Conservation (phyloP, 1,140 invertebrate species). For the Drosophila sproati region DNA sequence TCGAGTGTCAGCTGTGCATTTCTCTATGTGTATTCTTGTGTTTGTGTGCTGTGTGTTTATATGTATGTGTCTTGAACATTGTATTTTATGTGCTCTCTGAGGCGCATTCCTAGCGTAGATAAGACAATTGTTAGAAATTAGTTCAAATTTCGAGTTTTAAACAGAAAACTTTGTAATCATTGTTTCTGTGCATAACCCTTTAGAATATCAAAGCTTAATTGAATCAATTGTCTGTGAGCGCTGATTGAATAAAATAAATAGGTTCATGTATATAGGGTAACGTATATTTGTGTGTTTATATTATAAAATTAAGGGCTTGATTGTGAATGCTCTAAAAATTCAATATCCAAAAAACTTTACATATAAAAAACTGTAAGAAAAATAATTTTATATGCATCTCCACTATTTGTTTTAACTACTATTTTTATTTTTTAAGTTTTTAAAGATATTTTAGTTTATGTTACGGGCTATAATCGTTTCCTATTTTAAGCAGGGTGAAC, state of each 20-base stretch:
- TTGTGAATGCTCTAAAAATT: too few species aligned
- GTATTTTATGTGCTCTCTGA: conserved; percentile 41
- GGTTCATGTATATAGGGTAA: background rate
- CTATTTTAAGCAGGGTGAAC: too few species aligned
- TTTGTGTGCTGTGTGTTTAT: background rate
- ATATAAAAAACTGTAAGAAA: too few species aligned
- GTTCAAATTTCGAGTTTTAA: conserved; percentile 9
- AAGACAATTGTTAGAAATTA: conserved; percentile 30
- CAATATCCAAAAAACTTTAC: too few species aligned
- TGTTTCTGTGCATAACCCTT: conserved; percentile 3
- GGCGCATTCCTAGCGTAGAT: conserved; percentile 36
- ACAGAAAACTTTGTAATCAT: conserved; percentile 9
- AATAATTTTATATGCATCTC: too few species aligned
- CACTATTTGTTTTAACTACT: too few species aligned
- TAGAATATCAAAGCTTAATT: background rate
- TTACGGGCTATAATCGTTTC: too few species aligned
- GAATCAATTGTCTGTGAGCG: background rate
- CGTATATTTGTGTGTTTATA: too few species aligned
- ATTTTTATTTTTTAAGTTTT: too few species aligned
- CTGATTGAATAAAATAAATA: background rate
- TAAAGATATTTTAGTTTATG: too few species aligned
- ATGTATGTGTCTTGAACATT: conserved; percentile 16
- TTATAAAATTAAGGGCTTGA: too few species aligned
- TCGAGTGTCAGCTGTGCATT: conserved; percentile 37
- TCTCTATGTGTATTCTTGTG: background rate